Evolutionary conservation across 2,113 vertebrate species (phyloP), one percentile per base, ranked within the genome.

Genomic region (Microtus richardsoni): DNA sequence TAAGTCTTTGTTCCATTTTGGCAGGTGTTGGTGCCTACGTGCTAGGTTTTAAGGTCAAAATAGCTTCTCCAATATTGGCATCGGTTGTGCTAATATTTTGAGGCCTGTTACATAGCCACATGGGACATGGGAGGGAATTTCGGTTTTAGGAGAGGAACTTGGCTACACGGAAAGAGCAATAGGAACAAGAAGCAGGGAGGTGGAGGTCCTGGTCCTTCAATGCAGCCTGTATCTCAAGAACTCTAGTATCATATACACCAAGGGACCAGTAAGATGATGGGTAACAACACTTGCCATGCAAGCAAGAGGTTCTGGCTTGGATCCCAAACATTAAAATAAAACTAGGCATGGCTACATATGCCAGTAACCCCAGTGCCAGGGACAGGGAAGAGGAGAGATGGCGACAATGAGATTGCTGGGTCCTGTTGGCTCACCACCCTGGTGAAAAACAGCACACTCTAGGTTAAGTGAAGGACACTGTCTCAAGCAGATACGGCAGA

Each of bases 221-320:
- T 16, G 2, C 22, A 71, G 22, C 26, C 39, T 1, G 0, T 3
- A 30, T 26, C 16, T n/a, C 13, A 17, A n/a, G 70, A 71, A 39
- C 74, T 74, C 86, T 60, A 10, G 41, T 16, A 44, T 9, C 33
- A 28, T 4, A 12, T 2, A 17, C 9, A 19, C 60, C 26, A 33
- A 66, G 16, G 39, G 39, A 4, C 39, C 21, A 28, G 39, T 8
- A 9, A 11, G 13, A 33, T 47, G 82, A 9, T 30, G 16, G 4
- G 16, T 19, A 66, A 30, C n/a, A 62, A 39, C 14, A 66, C 26
- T 33, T 47, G 8, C 39, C 39, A 33, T 44, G 39, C 60, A 44
- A 33, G 33, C 39, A 21, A 8, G 9, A 47, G 14, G 28, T 2
- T 8, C 60, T 33, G 16, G 39, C 7, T 47, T 47, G 41, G 16